A percentile compares a stretch with the other conserved stretches of the same genome.
Evolutionary conservation across 1,140 invertebrate genomes (phyloP).

Genomic region (Dinoponera quadriceps): DNA sequence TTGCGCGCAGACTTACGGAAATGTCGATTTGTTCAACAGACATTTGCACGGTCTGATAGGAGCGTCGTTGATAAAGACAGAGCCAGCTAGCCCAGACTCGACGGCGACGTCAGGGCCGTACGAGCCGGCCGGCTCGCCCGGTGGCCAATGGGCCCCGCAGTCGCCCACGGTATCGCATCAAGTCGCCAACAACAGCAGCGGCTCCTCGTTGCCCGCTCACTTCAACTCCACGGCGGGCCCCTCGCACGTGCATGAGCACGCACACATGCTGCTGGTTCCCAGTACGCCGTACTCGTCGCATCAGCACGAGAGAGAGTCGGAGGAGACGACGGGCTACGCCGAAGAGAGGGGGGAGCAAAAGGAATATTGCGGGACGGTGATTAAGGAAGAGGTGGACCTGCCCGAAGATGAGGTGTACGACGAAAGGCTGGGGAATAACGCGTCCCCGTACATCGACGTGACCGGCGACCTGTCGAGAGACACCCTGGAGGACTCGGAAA

Average conservation of each 20-base stretch:
- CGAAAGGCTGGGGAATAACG: conserved; percentile 29
- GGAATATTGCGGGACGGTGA: conserved; percentile 32
- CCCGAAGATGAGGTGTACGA: conserved; percentile 50
- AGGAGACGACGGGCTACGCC: conserved; percentile 54
- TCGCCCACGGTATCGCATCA: conserved; percentile 64
- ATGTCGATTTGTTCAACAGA: conserved; percentile 68
- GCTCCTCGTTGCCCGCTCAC: conserved; percentile 68
- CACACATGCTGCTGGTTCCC: conserved; percentile 70
- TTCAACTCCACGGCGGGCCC: conserved; percentile 58
- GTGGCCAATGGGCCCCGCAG: conserved; percentile 50
- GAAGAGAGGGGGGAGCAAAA: conserved; percentile 57
- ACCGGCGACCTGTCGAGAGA: conserved; percentile 66
- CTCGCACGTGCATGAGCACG: conserved; percentile 66
- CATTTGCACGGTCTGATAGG: conserved; percentile 62
- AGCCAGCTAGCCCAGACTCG: conserved; percentile 80
- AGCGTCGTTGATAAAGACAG: conserved; percentile 78
- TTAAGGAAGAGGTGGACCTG: conserved; percentile 56
- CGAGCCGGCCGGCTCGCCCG: conserved; percentile 74
- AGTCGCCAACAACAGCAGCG: conserved; percentile 76
- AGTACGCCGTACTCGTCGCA: conserved; percentile 65
- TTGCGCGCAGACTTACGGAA: conserved; percentile 64
- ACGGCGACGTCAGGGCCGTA: conserved; percentile 80
- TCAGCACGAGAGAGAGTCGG: conserved; percentile 57
- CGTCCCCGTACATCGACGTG: conserved; percentile 61
- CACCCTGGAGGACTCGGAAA: conserved; percentile 44